A percentile compares a stretch with the other conserved stretches of the same genome.
Conservation (phyloP, 2,797 vertebrate species). For the Gallinago nigripennis region DNA sequence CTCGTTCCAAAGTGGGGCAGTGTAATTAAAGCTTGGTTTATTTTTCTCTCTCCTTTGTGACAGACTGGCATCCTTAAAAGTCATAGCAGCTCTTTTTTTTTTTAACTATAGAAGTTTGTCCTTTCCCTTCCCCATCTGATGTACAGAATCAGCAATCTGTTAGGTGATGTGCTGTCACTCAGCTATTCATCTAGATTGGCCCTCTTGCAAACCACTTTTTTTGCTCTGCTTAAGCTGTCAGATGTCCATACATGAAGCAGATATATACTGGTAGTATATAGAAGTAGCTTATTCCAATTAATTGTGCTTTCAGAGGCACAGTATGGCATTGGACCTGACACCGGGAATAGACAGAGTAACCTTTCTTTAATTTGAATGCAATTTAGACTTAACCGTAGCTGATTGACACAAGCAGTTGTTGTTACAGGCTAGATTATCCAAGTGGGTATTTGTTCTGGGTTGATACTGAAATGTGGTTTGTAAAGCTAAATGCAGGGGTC, state of each 20-base stretch:
- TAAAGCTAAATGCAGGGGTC: not conserved
- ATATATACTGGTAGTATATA: fast-evolving
- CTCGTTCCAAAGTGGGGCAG: not conserved
- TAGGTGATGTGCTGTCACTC: not conserved
- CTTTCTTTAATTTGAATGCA: not conserved
- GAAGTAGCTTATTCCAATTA: not conserved
- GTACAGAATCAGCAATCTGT: not conserved
- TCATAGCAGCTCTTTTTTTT: not conserved
- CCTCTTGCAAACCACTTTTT: not conserved
- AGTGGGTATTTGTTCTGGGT: not conserved
- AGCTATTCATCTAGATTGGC: too few relatives aligned
- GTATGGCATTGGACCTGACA: not conserved
- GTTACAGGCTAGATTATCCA: not conserved
- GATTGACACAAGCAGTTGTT: not conserved
- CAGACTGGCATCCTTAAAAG: not conserved
- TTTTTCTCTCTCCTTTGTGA: not conserved
- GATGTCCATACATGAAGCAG: not conserved
- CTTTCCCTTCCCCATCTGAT: not conserved
- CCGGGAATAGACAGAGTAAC: not conserved
- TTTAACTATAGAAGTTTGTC: not conserved
- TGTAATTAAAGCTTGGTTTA: not conserved
- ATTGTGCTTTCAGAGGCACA: not conserved
- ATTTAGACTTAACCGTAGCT: not conserved
- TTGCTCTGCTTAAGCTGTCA: not conserved
- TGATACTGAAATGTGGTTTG: not conserved